Conservation (phyloP, 2,113 vertebrate genomes). For the Anthoscopus minutus region DNA sequence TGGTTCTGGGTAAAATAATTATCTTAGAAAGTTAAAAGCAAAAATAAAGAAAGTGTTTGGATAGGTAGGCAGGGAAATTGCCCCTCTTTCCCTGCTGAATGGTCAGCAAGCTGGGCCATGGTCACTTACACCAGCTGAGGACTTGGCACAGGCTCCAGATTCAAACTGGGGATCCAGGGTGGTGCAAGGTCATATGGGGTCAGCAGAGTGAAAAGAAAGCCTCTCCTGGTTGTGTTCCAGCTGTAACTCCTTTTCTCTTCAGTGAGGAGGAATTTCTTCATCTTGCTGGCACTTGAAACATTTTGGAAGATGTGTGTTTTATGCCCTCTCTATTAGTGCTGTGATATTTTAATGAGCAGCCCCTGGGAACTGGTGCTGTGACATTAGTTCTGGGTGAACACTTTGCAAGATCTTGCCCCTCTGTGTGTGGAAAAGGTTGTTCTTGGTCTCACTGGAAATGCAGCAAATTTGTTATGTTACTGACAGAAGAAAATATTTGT, state of each 20-base stretch:
- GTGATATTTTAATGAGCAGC: not conserved
- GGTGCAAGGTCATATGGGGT: not conserved
- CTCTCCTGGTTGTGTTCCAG: not conserved
- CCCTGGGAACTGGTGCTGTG: not conserved
- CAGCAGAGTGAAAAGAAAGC: not conserved
- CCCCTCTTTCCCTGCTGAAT: not conserved
- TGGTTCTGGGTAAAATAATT: not conserved
- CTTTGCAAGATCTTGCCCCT: not conserved
- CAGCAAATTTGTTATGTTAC: not conserved
- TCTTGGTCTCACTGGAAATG: not conserved
- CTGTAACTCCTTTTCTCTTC: not conserved
- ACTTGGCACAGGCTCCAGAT: not conserved
- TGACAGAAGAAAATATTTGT: not conserved
- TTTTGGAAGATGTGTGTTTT: not conserved
- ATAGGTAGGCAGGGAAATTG: not conserved
- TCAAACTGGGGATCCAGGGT: not conserved
- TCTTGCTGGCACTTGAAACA: not conserved
- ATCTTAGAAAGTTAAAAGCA: not conserved
- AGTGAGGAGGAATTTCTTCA: not conserved
- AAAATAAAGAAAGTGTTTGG: not conserved
- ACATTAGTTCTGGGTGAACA: not conserved
- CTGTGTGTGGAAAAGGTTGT: not conserved
- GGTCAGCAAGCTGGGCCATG: not conserved
- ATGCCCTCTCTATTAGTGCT: not conserved
- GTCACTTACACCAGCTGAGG: not conserved